Base-by-base conservation (phyloP, 2,888 invertebrate species). In the Chesias legatella region DNA sequence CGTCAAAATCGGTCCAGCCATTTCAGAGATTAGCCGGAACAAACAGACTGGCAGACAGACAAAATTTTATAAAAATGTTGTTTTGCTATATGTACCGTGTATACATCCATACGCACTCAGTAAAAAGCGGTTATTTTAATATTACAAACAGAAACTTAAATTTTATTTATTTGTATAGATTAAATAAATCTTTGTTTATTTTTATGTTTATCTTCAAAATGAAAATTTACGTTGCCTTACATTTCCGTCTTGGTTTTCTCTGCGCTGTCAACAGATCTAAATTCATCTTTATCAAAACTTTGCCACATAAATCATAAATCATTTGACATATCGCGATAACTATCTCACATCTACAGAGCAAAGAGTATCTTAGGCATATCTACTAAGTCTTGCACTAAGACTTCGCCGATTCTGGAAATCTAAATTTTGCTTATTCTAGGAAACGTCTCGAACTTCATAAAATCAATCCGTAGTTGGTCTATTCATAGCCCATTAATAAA, bases 271-370 rank as follows among this genome's bases (percentile, higher is more conserved):
- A 69, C 24, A 1, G 70, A 68, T 1, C 40, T 29, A 26, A 31
- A 34, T 9, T 63, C 60, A 10, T 68, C 62, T 42, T 61, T 66
- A 0, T 73, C 69, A n/a, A 51, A 32, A 39, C 39, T 51, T 13
- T 60, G 62, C 57, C 58, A 68, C 40, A 73, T 44, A 0, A 51
- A n/a, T n/a, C n/a, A n/a, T n/a, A n/a, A n/a, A n/a, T n/a, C n/a
- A n/a, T n/a, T n/a, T n/a, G n/a, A n/a, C n/a, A n/a, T n/a, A n/a
- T 44, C 48, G 25, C 32, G 28, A 37, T 33, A 43, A 43, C 33
- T 17, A 17, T 17, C 10, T 60, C 58, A 50, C 33, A 37, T 45
- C 41, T 17, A 13, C 39, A 44, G 32, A 34, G 17, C 10, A 33
- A 39, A 9, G 21, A 29, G 9, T 13, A 29, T 44, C 46, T n/a